Conservation (phyloP, 2,888 invertebrate species). For the Polia nebulosa region DNA sequence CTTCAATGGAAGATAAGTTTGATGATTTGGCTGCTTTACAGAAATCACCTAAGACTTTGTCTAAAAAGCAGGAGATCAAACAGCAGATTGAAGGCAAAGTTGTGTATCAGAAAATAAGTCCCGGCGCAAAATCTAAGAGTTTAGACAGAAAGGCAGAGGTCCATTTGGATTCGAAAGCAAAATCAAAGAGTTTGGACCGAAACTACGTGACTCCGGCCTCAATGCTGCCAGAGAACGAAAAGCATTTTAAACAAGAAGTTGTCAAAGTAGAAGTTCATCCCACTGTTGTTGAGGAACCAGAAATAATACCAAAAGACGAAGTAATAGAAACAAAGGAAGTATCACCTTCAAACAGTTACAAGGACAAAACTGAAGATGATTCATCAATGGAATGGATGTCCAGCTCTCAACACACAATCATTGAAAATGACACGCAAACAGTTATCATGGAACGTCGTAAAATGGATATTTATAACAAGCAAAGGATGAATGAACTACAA, state of each 20-base stretch:
- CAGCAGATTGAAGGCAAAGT: constrained; percentile 92
- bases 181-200: constrained; percentile 93
- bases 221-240: constrained; percentile 81
- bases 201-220: constrained; percentile 89
- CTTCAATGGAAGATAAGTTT: constrained; percentile 92
- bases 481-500: constrained; percentile 87
- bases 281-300: constrained; percentile 76
- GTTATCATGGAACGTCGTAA: constrained; percentile 92
- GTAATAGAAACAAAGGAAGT: constrained; percentile 73
- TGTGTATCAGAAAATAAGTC: constrained; percentile 90
- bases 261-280: constrained; percentile 88
- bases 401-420: constrained; percentile 84
- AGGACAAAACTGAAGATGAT: constrained; percentile 87
- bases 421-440: constrained; percentile 91
- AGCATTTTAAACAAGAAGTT: constrained; percentile 88
- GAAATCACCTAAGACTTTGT: constrained; percentile 91
- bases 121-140: constrained; percentile 92
- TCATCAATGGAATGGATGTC: constrained; percentile 88
- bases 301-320: constrained; percentile 73
- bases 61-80: constrained; percentile 91
- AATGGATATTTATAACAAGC: constrained; percentile 91
- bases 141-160: constrained; percentile 92
- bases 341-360: constrained; percentile 84
- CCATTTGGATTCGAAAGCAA: constrained; percentile 90
- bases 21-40: constrained; percentile 90